Conservation (phyloP, 2,888 invertebrate genomes). For the Andricus curvator region DNA sequence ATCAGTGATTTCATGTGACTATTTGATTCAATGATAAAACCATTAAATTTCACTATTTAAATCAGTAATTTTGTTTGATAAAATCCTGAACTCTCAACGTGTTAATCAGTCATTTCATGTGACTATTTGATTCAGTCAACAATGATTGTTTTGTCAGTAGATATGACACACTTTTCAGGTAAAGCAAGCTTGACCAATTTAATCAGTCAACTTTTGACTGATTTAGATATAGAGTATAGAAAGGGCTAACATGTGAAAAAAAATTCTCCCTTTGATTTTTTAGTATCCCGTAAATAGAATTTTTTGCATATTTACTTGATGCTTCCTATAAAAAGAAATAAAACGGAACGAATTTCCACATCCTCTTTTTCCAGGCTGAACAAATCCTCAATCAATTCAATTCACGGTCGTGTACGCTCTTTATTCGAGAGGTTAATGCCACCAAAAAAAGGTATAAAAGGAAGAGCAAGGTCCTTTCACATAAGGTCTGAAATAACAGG, state of each 20-base stretch:
- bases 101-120: too few relatives aligned
- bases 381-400: slow-evolving; percentile 36
- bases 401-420: slow-evolving; percentile 1
- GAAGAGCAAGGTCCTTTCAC: background rate
- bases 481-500: background rate
- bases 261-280: background rate
- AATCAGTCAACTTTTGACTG: too few relatives aligned
- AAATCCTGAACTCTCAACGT: too few relatives aligned
- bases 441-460: background rate
- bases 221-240: too few relatives aligned
- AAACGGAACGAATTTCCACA: slow-evolving; percentile 47
- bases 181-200: too few relatives aligned
- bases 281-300: background rate
- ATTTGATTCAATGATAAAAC: too few relatives aligned
- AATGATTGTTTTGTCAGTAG: too few relatives aligned
- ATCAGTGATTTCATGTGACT: too few relatives aligned
- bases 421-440: background rate
- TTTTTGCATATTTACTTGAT: background rate
- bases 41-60: too few relatives aligned
- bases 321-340: background rate
- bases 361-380: slow-evolving; percentile 21
- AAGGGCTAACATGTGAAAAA: background rate
- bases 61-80: too few relatives aligned
- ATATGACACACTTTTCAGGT: too few relatives aligned
- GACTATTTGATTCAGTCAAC: too few relatives aligned